Base-by-base conservation (phyloP, 2,888 invertebrate species). In the Meliscaeva auricollis region DNA sequence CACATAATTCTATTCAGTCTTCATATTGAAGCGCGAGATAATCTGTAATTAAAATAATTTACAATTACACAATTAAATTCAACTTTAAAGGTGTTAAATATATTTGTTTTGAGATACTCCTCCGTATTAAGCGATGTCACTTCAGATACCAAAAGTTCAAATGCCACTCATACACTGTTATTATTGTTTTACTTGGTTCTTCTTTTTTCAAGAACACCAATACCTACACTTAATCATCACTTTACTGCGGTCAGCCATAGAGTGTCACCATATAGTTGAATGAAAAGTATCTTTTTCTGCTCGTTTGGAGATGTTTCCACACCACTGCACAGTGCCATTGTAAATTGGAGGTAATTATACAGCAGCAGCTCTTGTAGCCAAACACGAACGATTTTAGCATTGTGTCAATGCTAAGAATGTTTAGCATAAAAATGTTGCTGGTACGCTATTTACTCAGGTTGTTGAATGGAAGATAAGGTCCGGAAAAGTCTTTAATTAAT, bases 371-470 rank as follows among this genome's bases (percentile, higher is more conserved):
- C n/a, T 35, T 17, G 22, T 56, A 41, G 52, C 35, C 46, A 72
- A 76, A 64, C 60, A 85, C 50, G 35, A 76, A 60, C 44, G 81
- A 68, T 85, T 52, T 76, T 32, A 85, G 81, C 85, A 48, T 81
- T 69, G 81, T 85, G 73, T 77, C 84, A 84, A 84, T 75, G 75
- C 69, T 76, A 69, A 64, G 56, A 73, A 62, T 81, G 73, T 58
- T 80, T 83, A 79, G 35, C 83, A 83, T 74, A 79, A 78, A 41
- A 46, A 62, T 76, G 66, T 72, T 62, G 62, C 48, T 58, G 35
- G 35, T 69, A 17, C 48, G 58, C 32, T 58, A 41, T 76, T 75
- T 73, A 46, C 6, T 15, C 2, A 20, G 3, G 13, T 13, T 68
- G 17, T 68, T 78, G 78, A 22, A 22, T 41, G 17, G 11, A 69